Conservation (phyloP, 2,888 invertebrate species). For the Drosophila multiciliata region DNA sequence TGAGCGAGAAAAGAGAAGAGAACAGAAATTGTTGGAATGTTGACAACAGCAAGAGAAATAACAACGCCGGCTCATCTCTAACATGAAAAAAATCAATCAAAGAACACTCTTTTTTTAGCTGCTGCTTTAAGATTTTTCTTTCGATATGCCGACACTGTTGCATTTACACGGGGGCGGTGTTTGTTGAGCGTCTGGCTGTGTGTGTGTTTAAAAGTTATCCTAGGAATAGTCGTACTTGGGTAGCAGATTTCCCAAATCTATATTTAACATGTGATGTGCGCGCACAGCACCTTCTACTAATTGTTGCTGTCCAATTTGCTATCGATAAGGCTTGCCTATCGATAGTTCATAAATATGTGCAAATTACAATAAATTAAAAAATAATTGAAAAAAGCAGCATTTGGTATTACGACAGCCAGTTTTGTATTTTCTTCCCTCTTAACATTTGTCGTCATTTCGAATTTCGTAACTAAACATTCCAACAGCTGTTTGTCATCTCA, state of each 20-base stretch:
- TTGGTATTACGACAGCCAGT: conserved; percentile 43
- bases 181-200: background rate
- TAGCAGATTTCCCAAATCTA: conserved; percentile 51
- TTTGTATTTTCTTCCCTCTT: conserved; percentile 2
- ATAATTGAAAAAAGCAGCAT: conserved; percentile 9
- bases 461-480: conserved; percentile 48
- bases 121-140: conserved; percentile 14
- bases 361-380: conserved; percentile 11
- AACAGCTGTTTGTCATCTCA: conserved; percentile 50
- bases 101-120: conserved; percentile 16
- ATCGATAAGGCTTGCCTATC: conserved; percentile 44
- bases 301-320: conserved; percentile 21
- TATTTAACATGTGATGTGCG: conserved; percentile 64
- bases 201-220: conserved; percentile 50
- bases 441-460: conserved; percentile 2
- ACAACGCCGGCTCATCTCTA: conserved; percentile 35
- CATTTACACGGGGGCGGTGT: conserved; percentile 41
- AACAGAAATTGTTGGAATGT: conserved; percentile 66
- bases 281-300: conserved; percentile 14
- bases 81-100: conserved; percentile 6
- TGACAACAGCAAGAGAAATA: conserved; percentile 40
- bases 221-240: conserved; percentile 49
- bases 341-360: conserved; percentile 24
- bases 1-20: conserved; percentile 38
- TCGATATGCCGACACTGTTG: conserved; percentile 50